phyloP scores from a whole-genome alignment of 2,113 vertebrate genomes.

The Opisthocomus hoazin region DNA sequence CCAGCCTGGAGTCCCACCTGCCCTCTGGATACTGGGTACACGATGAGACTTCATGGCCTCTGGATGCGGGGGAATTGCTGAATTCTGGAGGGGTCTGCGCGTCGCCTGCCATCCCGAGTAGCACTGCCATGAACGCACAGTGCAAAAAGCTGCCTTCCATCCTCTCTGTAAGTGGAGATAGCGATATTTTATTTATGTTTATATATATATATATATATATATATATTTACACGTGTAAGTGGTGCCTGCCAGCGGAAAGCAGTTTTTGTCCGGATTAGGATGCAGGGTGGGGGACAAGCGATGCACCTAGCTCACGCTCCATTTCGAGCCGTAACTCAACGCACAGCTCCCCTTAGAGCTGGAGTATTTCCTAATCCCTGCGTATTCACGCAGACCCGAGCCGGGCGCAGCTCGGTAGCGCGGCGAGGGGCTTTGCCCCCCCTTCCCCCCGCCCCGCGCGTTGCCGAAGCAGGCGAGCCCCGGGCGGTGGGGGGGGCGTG shows the following conservation, averaged over 20 bases:
- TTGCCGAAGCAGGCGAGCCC: background rate
- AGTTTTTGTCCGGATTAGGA: background rate
- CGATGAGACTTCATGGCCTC: accelerated
- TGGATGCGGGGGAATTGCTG: background rate
- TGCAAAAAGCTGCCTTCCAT: background rate
- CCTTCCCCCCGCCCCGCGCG: accelerated
- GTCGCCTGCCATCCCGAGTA: background rate
- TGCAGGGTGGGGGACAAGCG: background rate
- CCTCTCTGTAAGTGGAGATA: too few species aligned
- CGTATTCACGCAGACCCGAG: background rate
- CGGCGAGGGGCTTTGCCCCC: accelerated
- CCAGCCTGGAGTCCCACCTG: background rate
- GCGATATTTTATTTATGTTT: too few species aligned
- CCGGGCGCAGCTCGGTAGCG: background rate
- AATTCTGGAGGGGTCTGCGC: background rate
- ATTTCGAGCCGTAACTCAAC: accelerated
- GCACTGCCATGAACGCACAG: background rate
- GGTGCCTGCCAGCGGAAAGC: background rate
- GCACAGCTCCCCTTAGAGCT: background rate
- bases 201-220: too few species aligned
- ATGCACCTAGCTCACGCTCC: accelerated
- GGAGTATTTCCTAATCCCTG: accelerated
- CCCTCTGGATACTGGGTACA: background rate
- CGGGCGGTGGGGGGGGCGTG: background rate
- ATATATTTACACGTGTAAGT: background rate